Conservation (phyloP, 2,888 invertebrate genomes). For the Caenorhabditis sulstoni region DNA sequence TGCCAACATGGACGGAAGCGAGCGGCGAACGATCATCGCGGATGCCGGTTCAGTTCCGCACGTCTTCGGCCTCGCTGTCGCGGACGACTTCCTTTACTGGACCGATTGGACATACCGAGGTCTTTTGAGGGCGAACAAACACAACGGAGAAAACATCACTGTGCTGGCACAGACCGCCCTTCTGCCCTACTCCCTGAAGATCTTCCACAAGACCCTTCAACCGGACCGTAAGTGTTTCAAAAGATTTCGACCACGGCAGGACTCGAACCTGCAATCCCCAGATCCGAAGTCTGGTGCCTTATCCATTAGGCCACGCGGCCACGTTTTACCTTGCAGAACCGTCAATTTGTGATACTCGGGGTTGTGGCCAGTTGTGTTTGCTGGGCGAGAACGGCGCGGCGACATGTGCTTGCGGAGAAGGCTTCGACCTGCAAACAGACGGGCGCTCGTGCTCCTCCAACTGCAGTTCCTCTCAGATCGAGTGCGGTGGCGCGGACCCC, state of each 20-base stretch:
- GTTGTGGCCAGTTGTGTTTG: slow-evolving; percentile 93
- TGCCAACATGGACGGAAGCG: slow-evolving; percentile 72
- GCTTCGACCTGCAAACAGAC: slow-evolving; percentile 72
- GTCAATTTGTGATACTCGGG: slow-evolving; percentile 85
- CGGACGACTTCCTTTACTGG: slow-evolving; percentile 94
- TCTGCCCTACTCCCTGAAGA: slow-evolving; percentile 94
- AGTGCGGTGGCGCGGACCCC: slow-evolving; percentile 76
- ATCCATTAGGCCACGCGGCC: slow-evolving; percentile 75
- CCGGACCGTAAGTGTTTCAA: slow-evolving; percentile 83
- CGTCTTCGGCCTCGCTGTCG: slow-evolving; percentile 93
- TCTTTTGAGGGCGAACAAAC: slow-evolving; percentile 85
- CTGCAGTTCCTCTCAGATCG: slow-evolving; percentile 69
- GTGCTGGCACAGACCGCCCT: slow-evolving; percentile 95
- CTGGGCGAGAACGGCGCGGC: slow-evolving; percentile 83
- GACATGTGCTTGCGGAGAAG: slow-evolving; percentile 76
- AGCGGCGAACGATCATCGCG: slow-evolving; percentile 71
- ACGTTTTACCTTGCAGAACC: slow-evolving; percentile 71
- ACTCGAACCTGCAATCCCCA: slow-evolving; percentile 69
- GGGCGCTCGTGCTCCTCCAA: slow-evolving; percentile 70
- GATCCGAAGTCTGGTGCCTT: slow-evolving; percentile 73
- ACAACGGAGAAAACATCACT: slow-evolving; percentile 91
- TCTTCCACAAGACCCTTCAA: slow-evolving; percentile 94
- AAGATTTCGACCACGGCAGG: slow-evolving; percentile 61
- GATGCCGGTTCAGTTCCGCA: slow-evolving; percentile 87
- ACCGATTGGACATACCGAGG: slow-evolving; percentile 90